Base-by-base conservation (phyloP, 1,140 invertebrate species). In the Sycophila sp. region DNA sequence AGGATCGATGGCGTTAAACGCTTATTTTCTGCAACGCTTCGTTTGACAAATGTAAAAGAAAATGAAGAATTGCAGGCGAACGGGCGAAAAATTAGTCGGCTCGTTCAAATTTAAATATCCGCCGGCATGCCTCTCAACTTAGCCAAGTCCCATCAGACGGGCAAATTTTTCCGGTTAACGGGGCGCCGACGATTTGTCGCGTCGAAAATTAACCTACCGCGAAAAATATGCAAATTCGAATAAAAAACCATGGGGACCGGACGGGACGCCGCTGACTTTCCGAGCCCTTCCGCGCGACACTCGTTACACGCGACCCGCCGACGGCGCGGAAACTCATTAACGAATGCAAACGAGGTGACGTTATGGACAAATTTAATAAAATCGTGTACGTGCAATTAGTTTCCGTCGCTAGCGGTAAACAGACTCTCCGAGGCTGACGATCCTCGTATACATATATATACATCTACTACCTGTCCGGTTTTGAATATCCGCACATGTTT, bases 311-410 rank as follows among this genome's bases (percentile, higher is more conserved):
- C 24, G 1, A 7, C 17, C 8, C 5, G 17, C 70, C 24, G 56
- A 24, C 73, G 73, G 72, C 78, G 77, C 75, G 76, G 82, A 84
- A 84, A 84, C 79, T 84, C 81, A 83, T 83, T 81, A 84, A 83
- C 81, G 75, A 83, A 84, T 84, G 83, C 82, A 84, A 84, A 84
- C 78, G 81, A 84, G 78, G 72, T 76, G 78, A 81, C 78, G 77
- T 80, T 80, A 81, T 78, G 80, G 80, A 82, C 79, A 82, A 84
- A 84, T 84, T 84, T 84, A 83, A 83, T 83, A 83, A 83, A 83
- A 82, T 81, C 78, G 75, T 80, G 75, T 78, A 81, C 81, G 80
- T 80, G 75, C 81, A 82, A 84, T 84, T 83, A 82, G 75, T 80
- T 80, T 77, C n/a, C 73, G 63, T 71, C 71, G 71, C 74, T 40